Evolutionary conservation across 2,888 invertebrate species (phyloP).

Genomic region (Clostera curtula): DNA sequence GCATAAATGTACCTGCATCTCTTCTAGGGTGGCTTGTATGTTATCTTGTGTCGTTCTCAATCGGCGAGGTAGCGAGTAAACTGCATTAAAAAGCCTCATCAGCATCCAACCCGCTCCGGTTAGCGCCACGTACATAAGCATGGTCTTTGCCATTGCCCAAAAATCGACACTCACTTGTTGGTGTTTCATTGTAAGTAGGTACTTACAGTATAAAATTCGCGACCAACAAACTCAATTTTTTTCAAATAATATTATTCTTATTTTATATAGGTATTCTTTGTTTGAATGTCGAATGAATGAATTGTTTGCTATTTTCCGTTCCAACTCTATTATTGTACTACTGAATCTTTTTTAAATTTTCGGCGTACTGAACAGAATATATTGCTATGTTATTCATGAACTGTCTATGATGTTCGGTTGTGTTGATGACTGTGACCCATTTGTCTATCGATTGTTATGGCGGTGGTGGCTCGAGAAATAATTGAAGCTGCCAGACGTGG

Average conservation of each 20-base stretch:
- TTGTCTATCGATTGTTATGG: conserved; percentile 45
- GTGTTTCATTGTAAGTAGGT: conserved; percentile 65
- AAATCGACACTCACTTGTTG: conserved; percentile 81
- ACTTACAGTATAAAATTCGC: not conserved
- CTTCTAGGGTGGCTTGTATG: conserved; percentile 64
- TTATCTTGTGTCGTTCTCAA: conserved; percentile 71
- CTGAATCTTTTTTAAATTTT: too few relatives aligned
- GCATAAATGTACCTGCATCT: conserved; percentile 59
- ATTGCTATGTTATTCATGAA: too few relatives aligned
- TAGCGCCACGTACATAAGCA: conserved; percentile 76
- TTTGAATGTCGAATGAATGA: too few relatives aligned
- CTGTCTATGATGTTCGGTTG: conserved; percentile 21
- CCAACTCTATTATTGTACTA: too few relatives aligned
- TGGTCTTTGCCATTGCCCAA: conserved; percentile 79
- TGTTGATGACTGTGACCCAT: conserved; percentile 47
- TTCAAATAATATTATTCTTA: too few relatives aligned
- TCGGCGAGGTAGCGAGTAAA: conserved; percentile 78
- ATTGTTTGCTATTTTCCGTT: too few relatives aligned
- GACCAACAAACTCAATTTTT: not conserved
- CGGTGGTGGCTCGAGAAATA: conserved; percentile 43
- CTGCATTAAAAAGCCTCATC: conserved; percentile 77
- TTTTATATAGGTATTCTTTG: too few relatives aligned
- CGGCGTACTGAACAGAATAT: too few relatives aligned
- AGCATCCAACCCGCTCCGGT: conserved; percentile 79
- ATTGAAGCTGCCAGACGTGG: conserved; percentile 48